Conservation (phyloP, 2,888 invertebrate genomes). For the Pandemis heparana region DNA sequence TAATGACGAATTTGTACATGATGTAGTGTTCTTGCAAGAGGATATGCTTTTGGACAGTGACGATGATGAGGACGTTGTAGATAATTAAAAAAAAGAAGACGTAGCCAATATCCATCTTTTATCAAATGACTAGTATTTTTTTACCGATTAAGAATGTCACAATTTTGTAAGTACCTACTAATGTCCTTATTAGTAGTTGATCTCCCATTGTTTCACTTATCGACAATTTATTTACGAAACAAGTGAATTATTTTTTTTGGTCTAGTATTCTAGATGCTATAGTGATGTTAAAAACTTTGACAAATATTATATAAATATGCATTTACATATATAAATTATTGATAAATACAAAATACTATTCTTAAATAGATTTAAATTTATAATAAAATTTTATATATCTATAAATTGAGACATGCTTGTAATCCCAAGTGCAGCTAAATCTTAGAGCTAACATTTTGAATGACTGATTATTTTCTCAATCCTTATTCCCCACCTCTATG, state of each 20-base stretch:
- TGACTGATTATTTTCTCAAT: slow-evolving; percentile 40
- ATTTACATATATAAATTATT: background rate
- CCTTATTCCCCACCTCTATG: slow-evolving; percentile 7
- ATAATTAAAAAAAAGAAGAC: too few species aligned
- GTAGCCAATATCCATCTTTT: too few species aligned
- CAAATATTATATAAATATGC: too few species aligned
- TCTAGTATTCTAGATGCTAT: too few species aligned
- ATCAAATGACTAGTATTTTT: too few species aligned
- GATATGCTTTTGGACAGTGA: background rate
- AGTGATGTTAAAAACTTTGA: too few species aligned
- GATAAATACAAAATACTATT: background rate
- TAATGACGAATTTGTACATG: background rate
- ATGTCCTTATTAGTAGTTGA: too few species aligned
- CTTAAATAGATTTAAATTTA: background rate
- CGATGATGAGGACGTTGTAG: background rate
- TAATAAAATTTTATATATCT: background rate
- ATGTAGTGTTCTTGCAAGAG: background rate
- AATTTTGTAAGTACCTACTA: too few species aligned
- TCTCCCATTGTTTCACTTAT: too few species aligned
- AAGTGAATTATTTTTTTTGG: too few species aligned
- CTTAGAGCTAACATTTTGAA: slow-evolving; percentile 17
- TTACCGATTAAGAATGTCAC: too few species aligned
- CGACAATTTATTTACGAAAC: too few species aligned
- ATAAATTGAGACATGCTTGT: background rate
- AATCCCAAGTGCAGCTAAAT: slow-evolving; percentile 24